phyloP scores from a whole-genome alignment of 35 echinoderm and acorn worm species.

The Chiridota heheva region DNA sequence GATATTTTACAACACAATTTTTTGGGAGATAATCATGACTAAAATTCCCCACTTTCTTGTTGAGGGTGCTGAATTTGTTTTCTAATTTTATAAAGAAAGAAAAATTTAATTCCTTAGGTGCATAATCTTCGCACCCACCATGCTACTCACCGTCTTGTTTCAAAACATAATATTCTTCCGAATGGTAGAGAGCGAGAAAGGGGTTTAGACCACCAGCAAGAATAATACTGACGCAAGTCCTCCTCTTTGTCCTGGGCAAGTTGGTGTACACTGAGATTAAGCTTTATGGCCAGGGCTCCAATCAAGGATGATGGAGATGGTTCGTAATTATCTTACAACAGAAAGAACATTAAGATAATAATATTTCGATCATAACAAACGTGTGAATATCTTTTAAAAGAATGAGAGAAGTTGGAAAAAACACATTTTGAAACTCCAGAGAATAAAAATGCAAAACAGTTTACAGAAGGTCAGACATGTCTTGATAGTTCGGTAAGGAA shows the following conservation, averaged over 20 bases:
- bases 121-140: too few species aligned
- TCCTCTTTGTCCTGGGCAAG: conserved; percentile 73
- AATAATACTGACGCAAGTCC: conserved; percentile 71
- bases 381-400: not conserved
- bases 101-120: too few species aligned
- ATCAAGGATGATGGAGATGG: conserved; percentile 64
- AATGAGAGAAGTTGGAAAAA: too few species aligned
- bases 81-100: too few species aligned
- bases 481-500: too few species aligned
- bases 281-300: conserved; percentile 64
- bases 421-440: too few species aligned
- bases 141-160: conserved; percentile 79
- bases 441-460: too few species aligned
- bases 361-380: not conserved
- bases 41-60: too few species aligned
- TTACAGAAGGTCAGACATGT: too few species aligned
- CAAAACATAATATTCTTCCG: conserved; percentile 81
- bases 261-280: conserved; percentile 50
- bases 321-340: conserved; percentile 64
- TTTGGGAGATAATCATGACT: too few species aligned
- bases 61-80: too few species aligned
- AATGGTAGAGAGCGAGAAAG: conserved; percentile 77
- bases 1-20: too few species aligned
- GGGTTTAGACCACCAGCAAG: conserved; percentile 81
- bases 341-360: not conserved